These are phyloP conservation scores for Chouioia cunea DNA, from an alignment of 2,888 invertebrate species.

Conservation along the genomic window DNA sequence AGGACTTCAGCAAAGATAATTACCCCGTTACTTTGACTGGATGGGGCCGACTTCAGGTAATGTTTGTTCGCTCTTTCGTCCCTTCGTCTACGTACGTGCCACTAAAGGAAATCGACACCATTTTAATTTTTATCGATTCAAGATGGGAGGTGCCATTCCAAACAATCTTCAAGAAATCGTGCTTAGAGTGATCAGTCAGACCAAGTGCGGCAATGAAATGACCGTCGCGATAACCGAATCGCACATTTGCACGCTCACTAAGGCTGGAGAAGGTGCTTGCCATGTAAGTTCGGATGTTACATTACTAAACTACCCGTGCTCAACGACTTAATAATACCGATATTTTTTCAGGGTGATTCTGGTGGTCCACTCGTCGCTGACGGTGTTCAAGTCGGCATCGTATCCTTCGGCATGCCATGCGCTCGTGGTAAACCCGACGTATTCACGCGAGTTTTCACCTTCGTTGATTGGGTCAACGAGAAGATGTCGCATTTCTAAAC, in stretches of 20 bases:
- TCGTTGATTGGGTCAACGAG: neutral
- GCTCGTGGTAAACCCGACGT: constrained; percentile 3
- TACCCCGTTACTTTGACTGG: constrained; percentile 22
- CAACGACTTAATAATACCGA: too few species aligned
- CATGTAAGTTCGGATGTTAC: neutral
- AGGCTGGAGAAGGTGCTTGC: constrained; percentile 18
- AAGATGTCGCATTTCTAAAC: neutral
- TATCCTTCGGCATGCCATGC: constrained; percentile 12
- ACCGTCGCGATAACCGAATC: neutral
- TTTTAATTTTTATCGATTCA: neutral
- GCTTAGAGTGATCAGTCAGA: neutral
- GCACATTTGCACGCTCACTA: constrained; percentile 11
- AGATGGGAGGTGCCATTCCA: neutral
- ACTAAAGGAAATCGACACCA: too few species aligned
- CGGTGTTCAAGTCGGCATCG: constrained; percentile 12
- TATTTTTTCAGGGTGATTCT: neutral
- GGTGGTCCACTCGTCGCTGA: constrained; percentile 16
- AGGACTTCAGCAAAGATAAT: constrained; percentile 26
- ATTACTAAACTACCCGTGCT: neutral
- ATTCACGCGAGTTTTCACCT: neutral
- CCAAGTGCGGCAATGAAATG: neutral
- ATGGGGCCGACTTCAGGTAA: constrained; percentile 26
- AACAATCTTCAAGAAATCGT: constrained; percentile 7
- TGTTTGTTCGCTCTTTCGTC: too few species aligned
- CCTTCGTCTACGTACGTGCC: too few species aligned